Conservation (phyloP, 2,113 vertebrate species). For the Cichladusa arquata region DNA sequence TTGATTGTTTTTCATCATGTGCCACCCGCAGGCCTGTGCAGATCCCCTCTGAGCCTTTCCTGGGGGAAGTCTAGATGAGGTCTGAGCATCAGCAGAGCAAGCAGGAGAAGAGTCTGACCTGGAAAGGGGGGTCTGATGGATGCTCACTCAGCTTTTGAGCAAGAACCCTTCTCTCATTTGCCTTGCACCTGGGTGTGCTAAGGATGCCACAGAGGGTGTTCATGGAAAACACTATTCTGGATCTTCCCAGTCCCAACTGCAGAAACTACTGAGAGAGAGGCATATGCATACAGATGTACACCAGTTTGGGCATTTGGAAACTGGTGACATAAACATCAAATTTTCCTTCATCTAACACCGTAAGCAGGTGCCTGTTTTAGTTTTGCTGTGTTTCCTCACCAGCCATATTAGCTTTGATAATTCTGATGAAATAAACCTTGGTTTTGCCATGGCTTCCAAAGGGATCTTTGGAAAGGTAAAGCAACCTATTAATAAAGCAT, state of each 20-base stretch:
- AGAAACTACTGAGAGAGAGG: background rate
- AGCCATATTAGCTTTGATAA: background rate
- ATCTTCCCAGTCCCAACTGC: background rate
- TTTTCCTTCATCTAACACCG: background rate
- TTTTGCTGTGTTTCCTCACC: background rate
- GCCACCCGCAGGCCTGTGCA: background rate
- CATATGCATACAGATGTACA: background rate
- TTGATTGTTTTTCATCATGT: background rate
- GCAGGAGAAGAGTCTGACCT: background rate
- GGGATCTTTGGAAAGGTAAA: background rate
- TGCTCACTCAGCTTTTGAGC: background rate
- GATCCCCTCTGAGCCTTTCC: background rate
- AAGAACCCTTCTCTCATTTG: background rate
- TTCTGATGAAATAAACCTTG: background rate
- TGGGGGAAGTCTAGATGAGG: background rate
- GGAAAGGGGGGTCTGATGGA: background rate
- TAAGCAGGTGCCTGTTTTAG: background rate
- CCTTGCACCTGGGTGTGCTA: background rate
- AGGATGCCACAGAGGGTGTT: background rate
- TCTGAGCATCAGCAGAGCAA: background rate
- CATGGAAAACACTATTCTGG: background rate
- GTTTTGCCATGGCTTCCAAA: background rate
- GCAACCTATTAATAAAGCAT: background rate
- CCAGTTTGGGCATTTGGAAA: background rate
- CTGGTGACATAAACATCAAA: background rate